Base-by-base conservation (phyloP, 2,797 vertebrate species). In the Xenopus petersii region DNA sequence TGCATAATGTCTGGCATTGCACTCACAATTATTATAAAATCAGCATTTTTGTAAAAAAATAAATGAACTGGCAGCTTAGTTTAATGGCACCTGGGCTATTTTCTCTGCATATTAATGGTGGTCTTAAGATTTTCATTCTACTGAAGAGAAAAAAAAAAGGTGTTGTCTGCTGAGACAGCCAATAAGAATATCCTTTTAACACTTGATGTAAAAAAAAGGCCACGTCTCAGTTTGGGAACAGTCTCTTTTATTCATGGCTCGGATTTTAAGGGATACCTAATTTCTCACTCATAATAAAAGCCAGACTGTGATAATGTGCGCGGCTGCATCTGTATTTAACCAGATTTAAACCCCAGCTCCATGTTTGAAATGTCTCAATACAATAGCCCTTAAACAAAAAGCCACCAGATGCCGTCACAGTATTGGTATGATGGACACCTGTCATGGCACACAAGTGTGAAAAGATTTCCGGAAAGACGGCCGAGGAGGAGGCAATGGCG, bases 371-470 rank as follows among this genome's bases (percentile, higher is more conserved):
- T n/a, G 47, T 30, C 46, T 77, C 33, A 24, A 67, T 58, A 70
- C 51, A 68, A 49, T 61, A 21, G 64, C 63, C 61, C 58, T 70
- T 15, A 51, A 51, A 51, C 70, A 64, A 69, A 10, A 16, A 66
- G 61, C 9, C 56, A 26, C 5, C 48, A n/a, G 47, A 47, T 56
- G 56, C 47, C 51, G 58, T 77, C 70, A 77, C 21, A 36, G 51
- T 55, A 48, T 72, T 77, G 75, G 75, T 51, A 77, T 77, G 75
- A 77, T 67, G 59, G 75, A 63, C 75, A 77, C 64, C 75, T 77
- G 75, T 77, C 75, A 73, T 46, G 58, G 59, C 21, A 77, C 70
- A 72, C 64, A 55, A 30, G 70, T 59, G 55, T 72, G 64, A 67
- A 77, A 58, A 64, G 49, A 54, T 64, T 64, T 59, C 70, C 4